These are phyloP conservation scores for Orthonychiurus folsomi DNA, from an alignment of 2,888 invertebrate species.

Conservation along the genomic window DNA sequence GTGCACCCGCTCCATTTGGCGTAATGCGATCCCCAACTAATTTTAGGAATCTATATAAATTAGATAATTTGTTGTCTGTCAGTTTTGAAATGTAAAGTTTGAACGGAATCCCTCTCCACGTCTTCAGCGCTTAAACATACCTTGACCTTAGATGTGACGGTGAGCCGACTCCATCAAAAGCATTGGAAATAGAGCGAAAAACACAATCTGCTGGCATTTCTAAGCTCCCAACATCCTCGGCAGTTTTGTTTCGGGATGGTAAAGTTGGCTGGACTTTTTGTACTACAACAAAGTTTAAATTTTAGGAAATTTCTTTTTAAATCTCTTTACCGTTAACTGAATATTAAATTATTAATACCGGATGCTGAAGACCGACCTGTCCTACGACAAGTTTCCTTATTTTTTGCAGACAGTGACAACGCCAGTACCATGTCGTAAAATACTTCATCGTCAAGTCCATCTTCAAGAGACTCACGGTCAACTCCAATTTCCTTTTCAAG, in stretches of 20 bases:
- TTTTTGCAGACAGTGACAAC: not conserved
- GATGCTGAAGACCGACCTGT: not conserved
- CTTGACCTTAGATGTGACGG: not conserved
- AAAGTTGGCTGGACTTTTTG: too few relatives aligned
- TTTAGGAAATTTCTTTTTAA: too few relatives aligned
- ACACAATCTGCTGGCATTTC: not conserved
- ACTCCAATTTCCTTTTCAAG: not conserved
- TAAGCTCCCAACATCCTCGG: too few relatives aligned
- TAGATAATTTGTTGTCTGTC: not conserved
- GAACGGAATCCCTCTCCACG: not conserved
- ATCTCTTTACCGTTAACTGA: too few relatives aligned
- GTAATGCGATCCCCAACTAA: too few relatives aligned
- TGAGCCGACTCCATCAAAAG: not conserved
- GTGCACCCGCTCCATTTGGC: too few relatives aligned
- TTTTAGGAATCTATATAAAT: too few relatives aligned
- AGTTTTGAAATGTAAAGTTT: not conserved
- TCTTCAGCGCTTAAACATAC: not conserved
- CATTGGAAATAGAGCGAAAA: not conserved
- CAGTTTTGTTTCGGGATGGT: too few relatives aligned
- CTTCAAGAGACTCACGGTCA: not conserved
- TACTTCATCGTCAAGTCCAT: not conserved
- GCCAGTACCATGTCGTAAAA: not conserved
- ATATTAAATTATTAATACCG: not conserved
- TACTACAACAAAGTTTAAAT: too few relatives aligned
- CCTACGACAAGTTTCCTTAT: not conserved